Base-by-base conservation (phyloP, 2,888 invertebrate species). In the Nesidiocoris tenuis region DNA sequence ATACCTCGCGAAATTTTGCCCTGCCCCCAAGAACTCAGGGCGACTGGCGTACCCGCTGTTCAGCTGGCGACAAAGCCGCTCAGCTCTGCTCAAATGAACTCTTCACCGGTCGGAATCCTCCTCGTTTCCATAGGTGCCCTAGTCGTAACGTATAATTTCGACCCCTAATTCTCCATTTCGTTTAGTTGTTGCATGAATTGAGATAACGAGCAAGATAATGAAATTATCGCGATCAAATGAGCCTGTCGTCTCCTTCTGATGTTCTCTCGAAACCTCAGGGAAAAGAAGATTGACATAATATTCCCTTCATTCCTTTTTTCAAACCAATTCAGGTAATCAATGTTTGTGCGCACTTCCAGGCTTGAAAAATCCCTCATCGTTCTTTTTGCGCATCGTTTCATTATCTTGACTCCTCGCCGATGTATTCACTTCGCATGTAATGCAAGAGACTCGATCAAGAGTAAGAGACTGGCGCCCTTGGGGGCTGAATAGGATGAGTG, bases 11-110 rank as follows among this genome's bases (percentile, higher is more conserved):
- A 82, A 68, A 81, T 82, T 23, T 79, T 85, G 71, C 84, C 84
- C 0, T 85, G 85, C 79, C 84, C 84, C n/a, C 82, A 83, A 77
- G 82, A 78, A 56, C 66, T 83, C 75, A 82, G 83, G 77, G 72
- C 79, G 0, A 79, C 77, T 1, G 77, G 76, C 25, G 68, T 77
- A 12, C 79, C 78, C 1, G 71, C 75, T 39, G 66, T 75, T 22
- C 76, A 76, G 67, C 74, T 75, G 18, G 68, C 77, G 19, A 72
- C 77, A 57, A 75, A 76, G 61, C 65, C 78, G 3, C 55, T 59
- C 17, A 74, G 23, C 55, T 76, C 78, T 19, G 56, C 61, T 61
- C 65, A 72, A 72, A 61, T 19, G 24, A 9, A 23, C 19, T 19
- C 25, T 1, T 54, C 61, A 7, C 39, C 61, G n/a, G 24, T 65